Evolutionary conservation across 2,113 vertebrate species (phyloP).

Genomic region (Gobio gobio): DNA sequence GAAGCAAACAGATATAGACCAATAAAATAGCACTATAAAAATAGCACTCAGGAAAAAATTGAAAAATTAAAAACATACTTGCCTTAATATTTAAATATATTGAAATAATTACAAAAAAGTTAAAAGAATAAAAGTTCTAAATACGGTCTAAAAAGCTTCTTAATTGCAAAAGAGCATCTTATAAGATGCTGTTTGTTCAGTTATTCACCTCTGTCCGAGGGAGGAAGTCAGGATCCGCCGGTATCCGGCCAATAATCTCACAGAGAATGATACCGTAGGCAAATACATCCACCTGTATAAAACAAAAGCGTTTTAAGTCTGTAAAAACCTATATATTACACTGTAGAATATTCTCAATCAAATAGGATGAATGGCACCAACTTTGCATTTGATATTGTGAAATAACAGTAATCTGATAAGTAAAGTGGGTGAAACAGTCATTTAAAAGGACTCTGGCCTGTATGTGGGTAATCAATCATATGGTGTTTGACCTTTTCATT

Average conservation of each 20-base stretch:
- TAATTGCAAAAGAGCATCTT: neutral
- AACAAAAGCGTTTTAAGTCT: neutral
- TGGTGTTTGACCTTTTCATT: slow-evolving; percentile 86
- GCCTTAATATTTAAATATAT: neutral
- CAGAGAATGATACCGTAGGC: slow-evolving; percentile 94
- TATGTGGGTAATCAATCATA: neutral
- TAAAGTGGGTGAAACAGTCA: neutral
- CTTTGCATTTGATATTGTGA: neutral
- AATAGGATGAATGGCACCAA: neutral
- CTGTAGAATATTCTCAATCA: neutral
- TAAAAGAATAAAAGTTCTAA: too few relatives aligned
- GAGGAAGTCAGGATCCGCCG: slow-evolving; percentile 92
- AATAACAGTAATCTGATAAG: neutral
- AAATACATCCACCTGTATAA: slow-evolving; percentile 82
- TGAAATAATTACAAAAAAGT: neutral
- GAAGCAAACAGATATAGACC: neutral
- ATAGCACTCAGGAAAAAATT: neutral
- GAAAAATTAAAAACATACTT: neutral
- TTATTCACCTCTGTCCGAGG: slow-evolving; percentile 87
- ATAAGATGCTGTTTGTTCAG: neutral
- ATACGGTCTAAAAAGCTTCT: neutral
- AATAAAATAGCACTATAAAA: neutral
- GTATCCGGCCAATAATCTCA: slow-evolving; percentile 91
- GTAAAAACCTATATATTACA: neutral
- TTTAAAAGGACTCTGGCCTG: neutral